Evolutionary conservation across 2,888 invertebrate species (phyloP).

Genomic region (Spodoptera littoralis): DNA sequence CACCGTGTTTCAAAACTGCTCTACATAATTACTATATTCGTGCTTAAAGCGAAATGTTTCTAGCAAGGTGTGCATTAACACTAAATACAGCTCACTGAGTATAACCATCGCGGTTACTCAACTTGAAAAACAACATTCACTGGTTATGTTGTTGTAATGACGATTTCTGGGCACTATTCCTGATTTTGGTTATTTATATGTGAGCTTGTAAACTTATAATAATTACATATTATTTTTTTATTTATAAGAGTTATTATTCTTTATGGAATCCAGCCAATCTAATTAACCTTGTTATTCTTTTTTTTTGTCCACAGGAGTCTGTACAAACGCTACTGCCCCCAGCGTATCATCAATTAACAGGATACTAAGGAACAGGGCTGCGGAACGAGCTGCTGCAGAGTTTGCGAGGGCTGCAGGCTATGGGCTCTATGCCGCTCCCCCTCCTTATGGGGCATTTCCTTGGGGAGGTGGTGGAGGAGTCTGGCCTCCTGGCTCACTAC

Average conservation of each 20-base stretch:
- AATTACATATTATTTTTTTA: neutral
- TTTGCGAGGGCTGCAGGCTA: conserved; percentile 97
- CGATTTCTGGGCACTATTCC: conserved; percentile 17
- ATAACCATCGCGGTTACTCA: conserved; percentile 41
- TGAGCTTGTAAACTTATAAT: neutral
- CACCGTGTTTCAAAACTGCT: conserved; percentile 55
- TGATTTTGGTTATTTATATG: conserved; percentile 1
- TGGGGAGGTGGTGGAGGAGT: conserved; percentile 83
- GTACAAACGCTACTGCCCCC: conserved; percentile 98
- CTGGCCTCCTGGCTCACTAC: conserved; percentile 89
- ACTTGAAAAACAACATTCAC: conserved; percentile 53
- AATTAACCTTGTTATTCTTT: neutral
- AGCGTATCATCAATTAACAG: conserved; percentile 99
- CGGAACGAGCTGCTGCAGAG: conserved; percentile 98
- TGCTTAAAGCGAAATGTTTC: conserved; percentile 51
- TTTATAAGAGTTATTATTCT: no score
- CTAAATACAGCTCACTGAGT: conserved; percentile 47
- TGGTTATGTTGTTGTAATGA: conserved; percentile 17
- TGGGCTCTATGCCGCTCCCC: conserved; percentile 94
- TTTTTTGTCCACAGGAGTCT: conserved; percentile 92
- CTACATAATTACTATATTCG: conserved; percentile 59
- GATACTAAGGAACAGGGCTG: conserved; percentile 97
- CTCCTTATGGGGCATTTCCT: conserved; percentile 90
- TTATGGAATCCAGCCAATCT: no score
- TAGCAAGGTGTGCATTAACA: conserved; percentile 49